phyloP scores from a whole-genome alignment of 2,113 vertebrate species.

The Xerus inauris region DNA sequence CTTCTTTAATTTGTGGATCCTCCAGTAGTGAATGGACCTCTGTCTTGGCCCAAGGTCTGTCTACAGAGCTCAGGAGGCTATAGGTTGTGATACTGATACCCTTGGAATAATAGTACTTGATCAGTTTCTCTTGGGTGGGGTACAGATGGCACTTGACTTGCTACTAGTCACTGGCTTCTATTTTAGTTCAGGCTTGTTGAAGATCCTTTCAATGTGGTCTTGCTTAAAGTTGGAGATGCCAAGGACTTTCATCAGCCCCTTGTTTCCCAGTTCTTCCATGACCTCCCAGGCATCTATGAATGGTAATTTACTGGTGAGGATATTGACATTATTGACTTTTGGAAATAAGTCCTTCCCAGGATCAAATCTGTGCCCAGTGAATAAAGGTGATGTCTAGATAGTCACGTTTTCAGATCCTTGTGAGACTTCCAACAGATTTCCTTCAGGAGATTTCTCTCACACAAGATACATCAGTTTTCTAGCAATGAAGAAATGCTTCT shows the following conservation, averaged over 20 bases:
- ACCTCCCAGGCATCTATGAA: slow-evolving; percentile 93
- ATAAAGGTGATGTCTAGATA: not conserved
- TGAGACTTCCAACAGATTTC: not conserved
- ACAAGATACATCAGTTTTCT: not conserved
- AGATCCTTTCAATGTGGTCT: slow-evolving; percentile 88
- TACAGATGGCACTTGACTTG: slow-evolving; percentile 67
- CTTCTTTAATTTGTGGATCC: not conserved
- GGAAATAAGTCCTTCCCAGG: slow-evolving; percentile 86
- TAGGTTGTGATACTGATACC: not conserved
- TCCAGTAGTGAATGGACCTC: not conserved
- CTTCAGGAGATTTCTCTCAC: not conserved
- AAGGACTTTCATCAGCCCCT: slow-evolving; percentile 89
- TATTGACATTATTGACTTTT: slow-evolving; percentile 84
- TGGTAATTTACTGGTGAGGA: slow-evolving; percentile 82
- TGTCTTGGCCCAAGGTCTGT: not conserved
- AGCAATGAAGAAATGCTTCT: not conserved
- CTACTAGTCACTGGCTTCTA: slow-evolving; percentile 88
- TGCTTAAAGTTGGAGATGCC: slow-evolving; percentile 91
- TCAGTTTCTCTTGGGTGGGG: not conserved
- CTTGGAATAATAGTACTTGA: not conserved
- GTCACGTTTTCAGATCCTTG: not conserved
- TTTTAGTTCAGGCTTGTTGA: slow-evolving; percentile 91
- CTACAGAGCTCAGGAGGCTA: not conserved
- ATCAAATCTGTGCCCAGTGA: slow-evolving; percentile 70
- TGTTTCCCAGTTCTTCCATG: slow-evolving; percentile 91